These are phyloP conservation scores for Pachycephala philippinensis DNA, from an alignment of 2,113 vertebrate genomes.

Conservation along the genomic window DNA sequence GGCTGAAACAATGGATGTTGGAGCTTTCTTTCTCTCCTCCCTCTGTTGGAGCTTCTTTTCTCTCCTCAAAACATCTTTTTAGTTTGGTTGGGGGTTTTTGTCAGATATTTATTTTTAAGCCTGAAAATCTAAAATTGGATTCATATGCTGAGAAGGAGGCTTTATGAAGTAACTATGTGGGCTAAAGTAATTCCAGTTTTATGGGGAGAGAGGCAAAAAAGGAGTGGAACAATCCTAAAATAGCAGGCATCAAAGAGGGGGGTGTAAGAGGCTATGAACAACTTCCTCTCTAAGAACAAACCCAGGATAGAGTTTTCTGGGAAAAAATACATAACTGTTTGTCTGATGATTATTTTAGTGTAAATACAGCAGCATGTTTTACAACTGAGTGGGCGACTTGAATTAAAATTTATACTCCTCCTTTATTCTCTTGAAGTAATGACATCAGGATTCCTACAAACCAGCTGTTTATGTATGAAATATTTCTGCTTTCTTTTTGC, in stretches of 20 bases:
- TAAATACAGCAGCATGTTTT: conserved; percentile 8
- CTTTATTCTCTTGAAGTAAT: background rate
- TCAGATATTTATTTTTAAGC: conserved; percentile 17
- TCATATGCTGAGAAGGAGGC: background rate
- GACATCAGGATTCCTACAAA: background rate
- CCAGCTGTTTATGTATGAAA: background rate
- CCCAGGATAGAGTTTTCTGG: background rate
- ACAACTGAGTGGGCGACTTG: background rate
- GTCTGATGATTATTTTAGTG: background rate
- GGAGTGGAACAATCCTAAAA: conserved; percentile 21
- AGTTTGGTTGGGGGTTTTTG: background rate
- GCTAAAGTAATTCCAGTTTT: conserved; percentile 21
- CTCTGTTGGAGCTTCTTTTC: background rate
- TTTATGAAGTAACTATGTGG: background rate
- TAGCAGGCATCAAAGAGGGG: conserved; percentile 13
- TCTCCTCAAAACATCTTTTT: background rate
- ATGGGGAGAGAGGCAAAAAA: background rate
- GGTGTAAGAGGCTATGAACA: background rate
- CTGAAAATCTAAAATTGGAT: conserved; percentile 5
- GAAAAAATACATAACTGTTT: background rate
- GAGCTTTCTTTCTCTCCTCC: background rate
- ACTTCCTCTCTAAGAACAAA: conserved; percentile 31
- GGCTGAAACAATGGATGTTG: background rate
- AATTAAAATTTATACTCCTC: background rate
- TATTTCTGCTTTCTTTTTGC: background rate